Conservation (phyloP, 2,888 invertebrate genomes). For the Junonia oenone region DNA sequence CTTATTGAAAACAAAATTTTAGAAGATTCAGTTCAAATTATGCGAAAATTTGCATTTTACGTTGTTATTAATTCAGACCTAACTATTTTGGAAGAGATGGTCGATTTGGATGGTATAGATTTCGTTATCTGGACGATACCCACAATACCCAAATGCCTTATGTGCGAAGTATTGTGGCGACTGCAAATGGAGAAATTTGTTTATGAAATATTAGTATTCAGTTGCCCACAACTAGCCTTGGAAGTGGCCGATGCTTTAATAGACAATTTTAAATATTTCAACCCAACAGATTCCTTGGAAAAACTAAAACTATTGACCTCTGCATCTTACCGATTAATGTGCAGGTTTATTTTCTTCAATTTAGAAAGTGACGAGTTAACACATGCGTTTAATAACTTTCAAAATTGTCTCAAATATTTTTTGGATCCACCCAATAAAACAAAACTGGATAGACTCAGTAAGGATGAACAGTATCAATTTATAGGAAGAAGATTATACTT, state of each 20-base stretch:
- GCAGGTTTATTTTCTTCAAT: slow-evolving; percentile 51
- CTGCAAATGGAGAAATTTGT: slow-evolving; percentile 54
- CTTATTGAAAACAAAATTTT: slow-evolving; percentile 37
- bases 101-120: slow-evolving; percentile 52
- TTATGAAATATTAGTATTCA: slow-evolving; percentile 52
- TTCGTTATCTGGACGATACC: slow-evolving; percentile 59
- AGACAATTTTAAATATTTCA: slow-evolving; percentile 54
- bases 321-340: slow-evolving; percentile 51
- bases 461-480: slow-evolving; percentile 51
- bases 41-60: slow-evolving; percentile 57
- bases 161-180: slow-evolving; percentile 64
- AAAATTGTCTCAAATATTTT: slow-evolving; percentile 53
- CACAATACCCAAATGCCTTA: slow-evolving; percentile 53
- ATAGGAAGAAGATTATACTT: slow-evolving; percentile 49
- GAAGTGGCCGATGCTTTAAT: slow-evolving; percentile 53
- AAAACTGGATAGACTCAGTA: slow-evolving; percentile 43
- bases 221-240: slow-evolving; percentile 50
- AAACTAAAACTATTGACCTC: slow-evolving; percentile 44
- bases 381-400: slow-evolving; percentile 42
- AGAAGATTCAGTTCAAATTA: slow-evolving; percentile 33
- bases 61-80: slow-evolving; percentile 59
- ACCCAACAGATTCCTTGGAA: slow-evolving; percentile 47
- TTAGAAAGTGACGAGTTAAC: slow-evolving; percentile 38
- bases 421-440: slow-evolving; percentile 51
- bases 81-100: slow-evolving; percentile 47